Base-by-base conservation (phyloP, 1,140 invertebrate species). In the Potamilus streckersoni region DNA sequence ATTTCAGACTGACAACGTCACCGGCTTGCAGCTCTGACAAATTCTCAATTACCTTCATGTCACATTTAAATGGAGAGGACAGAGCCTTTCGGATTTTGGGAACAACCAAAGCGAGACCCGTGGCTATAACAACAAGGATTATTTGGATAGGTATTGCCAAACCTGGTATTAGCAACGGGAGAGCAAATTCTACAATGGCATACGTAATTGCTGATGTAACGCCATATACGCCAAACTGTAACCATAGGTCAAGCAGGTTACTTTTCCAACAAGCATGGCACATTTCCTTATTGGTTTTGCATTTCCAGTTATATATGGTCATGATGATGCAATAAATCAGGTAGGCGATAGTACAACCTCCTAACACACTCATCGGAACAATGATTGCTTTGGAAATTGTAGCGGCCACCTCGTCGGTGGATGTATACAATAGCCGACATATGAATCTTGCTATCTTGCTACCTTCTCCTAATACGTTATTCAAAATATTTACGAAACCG, bases 291-390 rank as follows among this genome's bases (percentile, higher is more conserved):
- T 71, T 60, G 13, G 49, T 55, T 55, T 65, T 56, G 55, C 71
- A 20, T 55, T 27, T 67, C 19, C 58, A 17, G 61, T 71, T 20
- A 8, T 17, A 5, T 56, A 65, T 15, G 23, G 74, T 76, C 63
- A 66, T 76, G 17, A 61, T n/a, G 20, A 76, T 71, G 56, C 62
- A 67, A 23, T 76, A 76, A 17, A 71, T 60, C 12, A 71, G 58
- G 23, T 71, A 76, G 14, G 67, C 6, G 5, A n/a, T 56, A 20
- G 31, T 14, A 63, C 62, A 27, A 49, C 12, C 69, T 27, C 62
- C 69, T 12, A 76, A n/a, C 20, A 69, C 69, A 55, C 66, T 59
- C 14, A 31, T 64, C 13, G 69, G 68, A 11, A 62, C 38, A 20
- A 14, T 38, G 14, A 17, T 15, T 38, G 55, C 63, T 38, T 38